Percentiles rank a stretch among this genome's conserved stretches.
Evolutionary conservation across 2,888 invertebrate species (phyloP).

Genomic region (Mesodorylaimus sp.): DNA sequence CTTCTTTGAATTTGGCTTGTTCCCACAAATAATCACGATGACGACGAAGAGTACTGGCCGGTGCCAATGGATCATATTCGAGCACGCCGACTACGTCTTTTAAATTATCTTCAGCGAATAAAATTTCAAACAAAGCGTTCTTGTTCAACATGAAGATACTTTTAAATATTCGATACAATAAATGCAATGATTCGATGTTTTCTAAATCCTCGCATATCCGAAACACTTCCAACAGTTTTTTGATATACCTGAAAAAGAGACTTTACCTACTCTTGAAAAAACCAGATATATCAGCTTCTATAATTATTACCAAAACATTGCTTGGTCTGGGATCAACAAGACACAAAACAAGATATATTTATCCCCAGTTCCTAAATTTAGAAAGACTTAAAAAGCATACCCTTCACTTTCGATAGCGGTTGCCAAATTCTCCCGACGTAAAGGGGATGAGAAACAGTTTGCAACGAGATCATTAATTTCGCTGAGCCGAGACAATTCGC

Average conservation of each 20-base stretch:
- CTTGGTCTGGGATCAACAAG: too few relatives aligned
- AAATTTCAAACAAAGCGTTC: constrained; percentile 84
- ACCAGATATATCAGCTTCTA: too few relatives aligned
- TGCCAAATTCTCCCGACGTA: constrained; percentile 81
- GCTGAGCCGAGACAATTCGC: constrained; percentile 75
- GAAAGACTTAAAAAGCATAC: constrained; percentile 17
- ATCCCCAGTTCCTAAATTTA: too few relatives aligned
- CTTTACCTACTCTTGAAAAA: too few relatives aligned
- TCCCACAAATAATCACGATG: constrained; percentile 88
- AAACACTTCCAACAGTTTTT: constrained; percentile 79
- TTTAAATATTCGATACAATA: constrained; percentile 91
- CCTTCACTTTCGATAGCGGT: constrained; percentile 77
- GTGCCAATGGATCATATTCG: constrained; percentile 72
- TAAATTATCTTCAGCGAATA: constrained; percentile 76
- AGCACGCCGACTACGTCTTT: constrained; percentile 94
- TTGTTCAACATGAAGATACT: constrained; percentile 95
- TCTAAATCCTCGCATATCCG: constrained; percentile 92
- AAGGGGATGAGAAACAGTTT: constrained; percentile 58
- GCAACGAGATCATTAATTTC: constrained; percentile 63
- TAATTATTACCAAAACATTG: too few relatives aligned
- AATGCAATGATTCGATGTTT: constrained; percentile 74
- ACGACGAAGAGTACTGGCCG: constrained; percentile 33
- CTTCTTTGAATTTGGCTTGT: constrained; percentile 48
- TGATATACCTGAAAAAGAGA: constrained; percentile 48
- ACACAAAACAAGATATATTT: too few relatives aligned